Percentiles rank a stretch among this genome's conserved stretches.
These are phyloP conservation scores for Oreochromis spilurus DNA, from an alignment of 2,113 vertebrate genomes.

Conservation along the genomic window DNA sequence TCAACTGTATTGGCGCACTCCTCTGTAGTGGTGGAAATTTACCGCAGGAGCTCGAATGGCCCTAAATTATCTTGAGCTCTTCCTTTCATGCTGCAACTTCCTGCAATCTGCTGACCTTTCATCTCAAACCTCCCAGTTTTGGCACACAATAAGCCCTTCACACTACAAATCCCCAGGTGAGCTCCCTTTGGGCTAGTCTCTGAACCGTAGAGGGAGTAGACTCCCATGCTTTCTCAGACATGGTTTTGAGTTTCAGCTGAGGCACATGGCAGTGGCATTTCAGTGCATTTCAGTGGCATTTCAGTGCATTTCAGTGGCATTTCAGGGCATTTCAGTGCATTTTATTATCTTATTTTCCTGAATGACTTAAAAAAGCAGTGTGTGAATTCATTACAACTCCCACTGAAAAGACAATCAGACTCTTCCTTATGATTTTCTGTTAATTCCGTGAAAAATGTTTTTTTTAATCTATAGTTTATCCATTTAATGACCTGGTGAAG, in stretches of 20 bases:
- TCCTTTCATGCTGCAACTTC: slow-evolving; percentile 41
- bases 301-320: background rate
- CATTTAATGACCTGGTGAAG: background rate
- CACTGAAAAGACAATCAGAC: background rate
- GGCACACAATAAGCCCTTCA: background rate
- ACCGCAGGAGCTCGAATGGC: background rate
- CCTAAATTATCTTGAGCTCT: slow-evolving; percentile 1
- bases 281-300: background rate
- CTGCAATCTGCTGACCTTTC: slow-evolving; percentile 49
- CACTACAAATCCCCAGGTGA: background rate
- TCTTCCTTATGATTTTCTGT: background rate
- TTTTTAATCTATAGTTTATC: background rate
- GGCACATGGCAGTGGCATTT: background rate
- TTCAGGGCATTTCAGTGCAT: background rate
- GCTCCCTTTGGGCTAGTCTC: slow-evolving; percentile 30
- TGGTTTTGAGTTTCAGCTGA: background rate
- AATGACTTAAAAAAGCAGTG: background rate
- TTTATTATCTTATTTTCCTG: background rate
- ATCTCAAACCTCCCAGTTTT: slow-evolving; percentile 34
- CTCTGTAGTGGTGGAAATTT: background rate
- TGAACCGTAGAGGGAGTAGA: background rate
- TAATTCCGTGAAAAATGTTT: background rate
- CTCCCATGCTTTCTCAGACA: background rate
- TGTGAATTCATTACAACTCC: background rate
- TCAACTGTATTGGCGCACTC: background rate